Base-by-base conservation (phyloP, 2,113 vertebrate species). In the Lamprologus sp. region DNA sequence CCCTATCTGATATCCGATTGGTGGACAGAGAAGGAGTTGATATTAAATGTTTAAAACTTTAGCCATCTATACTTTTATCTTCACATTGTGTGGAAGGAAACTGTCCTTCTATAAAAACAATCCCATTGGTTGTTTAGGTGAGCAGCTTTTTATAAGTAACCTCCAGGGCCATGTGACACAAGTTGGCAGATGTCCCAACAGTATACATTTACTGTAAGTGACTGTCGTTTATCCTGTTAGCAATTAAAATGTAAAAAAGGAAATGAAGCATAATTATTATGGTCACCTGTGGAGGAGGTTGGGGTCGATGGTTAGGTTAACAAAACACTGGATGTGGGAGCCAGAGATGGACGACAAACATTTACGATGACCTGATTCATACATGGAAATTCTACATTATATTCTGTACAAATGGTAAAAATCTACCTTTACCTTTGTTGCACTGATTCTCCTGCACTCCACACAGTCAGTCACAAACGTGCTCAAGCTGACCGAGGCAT, bases 161-260 rank as follows among this genome's bases (percentile, higher is more conserved):
- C 0, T 75, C 70, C 45, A 28, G 0, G 70, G 70, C 15, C 9
- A 7, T 49, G 26, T 49, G 42, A 31, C 1, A 31, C 1, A 0
- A 19, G 47, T 31, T 77, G 15, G 70, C 70, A 75, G 40, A 75
- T 47, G 23, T 47, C 9, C 15, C 70, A 49, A 73, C 58, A 7
- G 70, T 12, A 28, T 49, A 49, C 23, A 77, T 77, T 77, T 47
- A 35, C 17, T 65, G 31, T 63, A 75, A 1, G 15, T 49, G 9
- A 49, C 23, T 3, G 4, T 49, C 42, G 31, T 3, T 77, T 49
- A 1, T 12, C 42, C 42, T 49, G 68, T 28, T 49, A 49, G 23
- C 7, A 49, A 12, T 47, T 31, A 49, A 17, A 12, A 49, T 49
- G 9, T 31, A 75, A 49, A 75, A 26, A 47, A 31, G 23, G 40